These are phyloP conservation scores for Bos javanicus DNA, from an alignment of 2,113 vertebrate species.

Conservation along the genomic window DNA sequence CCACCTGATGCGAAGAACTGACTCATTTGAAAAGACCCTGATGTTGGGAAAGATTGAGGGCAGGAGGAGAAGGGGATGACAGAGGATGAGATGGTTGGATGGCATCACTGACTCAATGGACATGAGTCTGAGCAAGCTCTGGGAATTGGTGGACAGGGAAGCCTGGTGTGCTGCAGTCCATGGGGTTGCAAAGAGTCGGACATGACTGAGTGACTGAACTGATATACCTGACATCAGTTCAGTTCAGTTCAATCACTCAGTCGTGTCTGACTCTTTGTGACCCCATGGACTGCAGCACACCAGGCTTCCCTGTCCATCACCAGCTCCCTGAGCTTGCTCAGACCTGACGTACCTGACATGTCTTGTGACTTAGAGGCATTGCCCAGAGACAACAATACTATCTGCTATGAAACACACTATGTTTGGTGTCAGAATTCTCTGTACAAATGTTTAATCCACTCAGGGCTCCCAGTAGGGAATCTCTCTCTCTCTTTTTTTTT, in stretches of 20 bases:
- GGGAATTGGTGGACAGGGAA: background rate
- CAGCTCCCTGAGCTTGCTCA: background rate
- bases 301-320: background rate
- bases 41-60: background rate
- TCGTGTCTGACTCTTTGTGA: background rate
- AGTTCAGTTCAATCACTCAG: background rate
- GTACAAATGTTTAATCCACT: background rate
- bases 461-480: background rate
- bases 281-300: background rate
- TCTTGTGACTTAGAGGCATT: background rate
- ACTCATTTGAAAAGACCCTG: background rate
- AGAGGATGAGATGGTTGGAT: background rate
- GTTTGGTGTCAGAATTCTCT: background rate
- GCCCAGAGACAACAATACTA: background rate
- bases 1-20: accelerated
- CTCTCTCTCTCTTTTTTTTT: background rate
- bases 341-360: background rate
- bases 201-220: background rate
- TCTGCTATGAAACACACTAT: background rate
- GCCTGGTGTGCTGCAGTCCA: background rate
- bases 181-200: background rate
- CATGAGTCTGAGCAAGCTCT: background rate
- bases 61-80: background rate
- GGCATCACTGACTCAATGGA: background rate
- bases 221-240: background rate